phyloP scores from a whole-genome alignment of 2,113 vertebrate species.

The Labeo catla region DNA sequence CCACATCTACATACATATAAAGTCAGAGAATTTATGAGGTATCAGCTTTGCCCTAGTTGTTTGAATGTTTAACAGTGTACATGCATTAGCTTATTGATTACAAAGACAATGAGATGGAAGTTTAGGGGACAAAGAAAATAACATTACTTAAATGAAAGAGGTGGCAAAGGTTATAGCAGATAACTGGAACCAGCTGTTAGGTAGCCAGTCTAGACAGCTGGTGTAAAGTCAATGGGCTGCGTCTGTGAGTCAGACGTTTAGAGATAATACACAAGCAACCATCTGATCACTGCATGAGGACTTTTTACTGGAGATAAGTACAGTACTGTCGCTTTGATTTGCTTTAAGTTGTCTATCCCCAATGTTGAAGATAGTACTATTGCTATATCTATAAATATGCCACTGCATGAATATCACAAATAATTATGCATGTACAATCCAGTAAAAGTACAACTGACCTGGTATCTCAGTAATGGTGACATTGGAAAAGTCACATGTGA shows the following conservation, averaged over 20 bases:
- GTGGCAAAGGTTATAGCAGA: constrained; percentile 12
- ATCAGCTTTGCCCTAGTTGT: background rate
- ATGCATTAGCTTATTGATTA: constrained; percentile 4
- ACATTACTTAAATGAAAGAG: background rate
- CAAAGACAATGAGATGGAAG: background rate
- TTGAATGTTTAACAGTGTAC: background rate
- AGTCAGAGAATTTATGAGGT: background rate
- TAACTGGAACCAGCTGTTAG: background rate
- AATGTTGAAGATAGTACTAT: background rate
- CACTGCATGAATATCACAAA: background rate
- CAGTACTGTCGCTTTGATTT: background rate
- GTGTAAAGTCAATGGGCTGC: constrained; percentile 14
- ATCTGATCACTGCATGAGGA: constrained; percentile 9
- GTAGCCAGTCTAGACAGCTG: constrained; percentile 15
- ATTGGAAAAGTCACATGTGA: constrained; percentile 86
- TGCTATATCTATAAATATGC: background rate
- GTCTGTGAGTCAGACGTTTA: background rate
- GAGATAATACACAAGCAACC: constrained; percentile 4
- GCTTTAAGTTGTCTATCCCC: background rate
- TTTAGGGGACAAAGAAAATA: constrained; percentile 14
- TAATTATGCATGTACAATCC: background rate
- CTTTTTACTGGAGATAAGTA: background rate
- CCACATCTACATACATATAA: constrained; percentile 68
- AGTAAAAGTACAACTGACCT: constrained; percentile 66
- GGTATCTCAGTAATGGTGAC: constrained; percentile 82